These are phyloP conservation scores for Psittacula cyanocephala DNA, from an alignment of 2,113 vertebrate species.

Conservation along the genomic window DNA sequence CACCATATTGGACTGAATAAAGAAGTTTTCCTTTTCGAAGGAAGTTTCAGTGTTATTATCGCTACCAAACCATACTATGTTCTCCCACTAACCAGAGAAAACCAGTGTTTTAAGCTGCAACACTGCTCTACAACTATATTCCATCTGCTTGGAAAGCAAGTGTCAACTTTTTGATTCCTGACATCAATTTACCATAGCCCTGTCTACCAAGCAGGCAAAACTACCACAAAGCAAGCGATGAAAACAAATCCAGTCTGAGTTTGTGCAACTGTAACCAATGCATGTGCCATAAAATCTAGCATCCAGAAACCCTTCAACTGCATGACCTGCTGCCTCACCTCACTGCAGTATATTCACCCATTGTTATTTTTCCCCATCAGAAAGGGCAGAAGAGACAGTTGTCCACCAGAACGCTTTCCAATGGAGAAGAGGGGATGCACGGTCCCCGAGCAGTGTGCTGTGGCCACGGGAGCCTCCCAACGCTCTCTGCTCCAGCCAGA, in stretches of 20 bases:
- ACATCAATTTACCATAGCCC: background rate
- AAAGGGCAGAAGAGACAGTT: background rate
- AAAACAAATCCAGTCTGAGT: background rate
- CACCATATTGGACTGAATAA: background rate
- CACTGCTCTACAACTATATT: background rate
- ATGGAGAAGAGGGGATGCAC: accelerated
- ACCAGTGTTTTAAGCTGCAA: background rate
- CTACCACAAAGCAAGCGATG: accelerated
- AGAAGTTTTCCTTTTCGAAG: background rate
- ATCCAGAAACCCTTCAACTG: background rate
- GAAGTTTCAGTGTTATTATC: background rate
- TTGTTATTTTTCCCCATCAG: background rate
- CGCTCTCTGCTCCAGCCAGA: background rate
- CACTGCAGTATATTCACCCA: accelerated
- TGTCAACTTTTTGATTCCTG: background rate
- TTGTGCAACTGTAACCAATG: background rate
- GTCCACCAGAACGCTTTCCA: background rate
- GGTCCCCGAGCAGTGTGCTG: background rate
- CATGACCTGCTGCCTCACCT: background rate
- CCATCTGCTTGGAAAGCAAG: background rate
- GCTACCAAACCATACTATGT: accelerated
- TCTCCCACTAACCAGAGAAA: background rate
- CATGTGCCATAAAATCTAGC: background rate
- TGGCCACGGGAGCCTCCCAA: background rate
- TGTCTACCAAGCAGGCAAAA: background rate